A percentile compares a stretch with the other conserved stretches of the same genome.
Conservation (phyloP, 2,113 vertebrate species). For the Montifringilla adamsi region DNA sequence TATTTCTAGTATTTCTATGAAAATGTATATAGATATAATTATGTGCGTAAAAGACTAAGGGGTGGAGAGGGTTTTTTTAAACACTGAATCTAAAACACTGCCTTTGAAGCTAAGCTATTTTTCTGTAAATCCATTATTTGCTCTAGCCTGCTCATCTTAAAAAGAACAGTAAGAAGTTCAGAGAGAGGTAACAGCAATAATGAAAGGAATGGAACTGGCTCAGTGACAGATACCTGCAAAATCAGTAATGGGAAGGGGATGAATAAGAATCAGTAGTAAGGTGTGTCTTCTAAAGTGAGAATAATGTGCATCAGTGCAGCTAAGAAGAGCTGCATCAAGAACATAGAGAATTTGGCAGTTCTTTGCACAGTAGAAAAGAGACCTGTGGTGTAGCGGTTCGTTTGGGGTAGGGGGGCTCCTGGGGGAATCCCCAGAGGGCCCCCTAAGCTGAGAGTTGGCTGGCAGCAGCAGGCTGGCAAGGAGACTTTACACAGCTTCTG, state of each 20-base stretch:
- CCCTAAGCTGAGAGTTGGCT: no score
- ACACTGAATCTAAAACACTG: not conserved
- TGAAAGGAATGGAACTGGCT: not conserved
- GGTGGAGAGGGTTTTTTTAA: not conserved
- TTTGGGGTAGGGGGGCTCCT: no score
- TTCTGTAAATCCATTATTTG: not conserved
- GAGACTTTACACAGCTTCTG: no score
- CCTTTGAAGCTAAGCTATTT: not conserved
- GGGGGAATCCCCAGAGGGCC: no score
- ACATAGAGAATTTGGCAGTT: not conserved
- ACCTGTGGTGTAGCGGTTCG: not conserved
- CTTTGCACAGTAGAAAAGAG: not conserved
- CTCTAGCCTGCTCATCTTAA: not conserved
- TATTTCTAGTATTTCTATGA: not conserved
- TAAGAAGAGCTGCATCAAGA: not conserved
- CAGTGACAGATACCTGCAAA: not conserved
- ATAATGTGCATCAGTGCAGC: not conserved
- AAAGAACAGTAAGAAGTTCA: not conserved
- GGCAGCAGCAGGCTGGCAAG: no score
- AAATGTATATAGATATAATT: not conserved
- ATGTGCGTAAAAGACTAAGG: not conserved
- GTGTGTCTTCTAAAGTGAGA: not conserved
- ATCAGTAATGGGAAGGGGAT: not conserved
- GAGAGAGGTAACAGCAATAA: not conserved
- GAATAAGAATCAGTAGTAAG: not conserved